Evolutionary conservation across 2,888 invertebrate genomes (phyloP).

Genomic region (Agriotes lineatus): DNA sequence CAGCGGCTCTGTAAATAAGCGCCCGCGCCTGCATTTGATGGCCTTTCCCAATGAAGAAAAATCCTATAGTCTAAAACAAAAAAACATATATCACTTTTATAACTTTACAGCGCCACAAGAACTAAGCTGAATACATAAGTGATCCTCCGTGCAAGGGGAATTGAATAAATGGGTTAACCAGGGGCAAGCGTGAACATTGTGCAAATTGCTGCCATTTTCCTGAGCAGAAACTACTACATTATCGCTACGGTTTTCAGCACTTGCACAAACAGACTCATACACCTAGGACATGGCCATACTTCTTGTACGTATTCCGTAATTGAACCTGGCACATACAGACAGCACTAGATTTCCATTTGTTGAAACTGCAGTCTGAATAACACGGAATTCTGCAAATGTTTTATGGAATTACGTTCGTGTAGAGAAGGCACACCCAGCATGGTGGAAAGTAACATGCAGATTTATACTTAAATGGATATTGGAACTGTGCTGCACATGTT

Average conservation of each 20-base stretch:
- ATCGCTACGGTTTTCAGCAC: conserved; percentile 16
- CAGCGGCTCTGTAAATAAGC: neutral
- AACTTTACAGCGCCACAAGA: conserved; percentile 16
- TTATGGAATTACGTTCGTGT: conserved; percentile 1
- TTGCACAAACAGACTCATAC: conserved; percentile 14
- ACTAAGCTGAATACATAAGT: conserved; percentile 23
- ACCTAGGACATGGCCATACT: conserved; percentile 1
- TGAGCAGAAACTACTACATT: conserved; percentile 24
- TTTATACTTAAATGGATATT: conserved; percentile 1
- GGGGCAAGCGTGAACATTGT: conserved; percentile 28
- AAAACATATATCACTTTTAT: conserved; percentile 9
- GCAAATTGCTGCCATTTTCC: conserved; percentile 20
- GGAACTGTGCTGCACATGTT: neutral
- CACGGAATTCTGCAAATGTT: conserved; percentile 11
- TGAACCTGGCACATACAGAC: conserved; percentile 18
- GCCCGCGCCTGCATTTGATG: neutral
- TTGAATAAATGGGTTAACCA: conserved; percentile 33
- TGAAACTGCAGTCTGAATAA: conserved; percentile 1
- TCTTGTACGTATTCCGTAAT: conserved; percentile 15
- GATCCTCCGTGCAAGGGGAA: conserved; percentile 21
- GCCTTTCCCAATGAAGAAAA: neutral
- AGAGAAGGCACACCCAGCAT: neutral
- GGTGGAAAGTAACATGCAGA: neutral
- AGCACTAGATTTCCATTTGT: conserved; percentile 21
- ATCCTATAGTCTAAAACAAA: neutral